Percentiles rank a stretch among this genome's conserved stretches.
Conservation (phyloP, 2,888 invertebrate species). For the Ctena decussata region DNA sequence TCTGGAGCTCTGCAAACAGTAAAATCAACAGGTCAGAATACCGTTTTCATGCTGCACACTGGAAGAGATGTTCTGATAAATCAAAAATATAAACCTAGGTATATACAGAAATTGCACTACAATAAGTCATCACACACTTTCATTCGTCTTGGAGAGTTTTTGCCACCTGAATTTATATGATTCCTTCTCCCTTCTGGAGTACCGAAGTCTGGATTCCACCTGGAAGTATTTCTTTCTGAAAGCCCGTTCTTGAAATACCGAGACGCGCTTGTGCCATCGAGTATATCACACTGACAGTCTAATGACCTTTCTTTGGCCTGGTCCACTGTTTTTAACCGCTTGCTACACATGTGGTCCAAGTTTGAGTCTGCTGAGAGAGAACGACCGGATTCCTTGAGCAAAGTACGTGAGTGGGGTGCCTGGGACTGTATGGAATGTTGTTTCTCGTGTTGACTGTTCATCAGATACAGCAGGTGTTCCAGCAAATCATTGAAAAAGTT, state of each 20-base stretch:
- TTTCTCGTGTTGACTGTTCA: slow-evolving; percentile 69
- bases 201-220: background rate
- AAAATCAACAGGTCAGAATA: background rate
- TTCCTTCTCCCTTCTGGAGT: slow-evolving; percentile 29
- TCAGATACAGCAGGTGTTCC: slow-evolving; percentile 71
- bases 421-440: slow-evolving; percentile 49
- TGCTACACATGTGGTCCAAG: slow-evolving; percentile 60
- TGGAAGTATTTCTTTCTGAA: slow-evolving; percentile 13
- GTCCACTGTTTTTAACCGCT: slow-evolving; percentile 65
- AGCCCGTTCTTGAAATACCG: background rate
- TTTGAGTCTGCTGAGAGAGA: slow-evolving; percentile 57
- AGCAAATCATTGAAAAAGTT: slow-evolving; percentile 76
- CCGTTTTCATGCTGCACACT: background rate
- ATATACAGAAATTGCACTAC: background rate
- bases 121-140: slow-evolving; percentile 18
- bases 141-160: slow-evolving; percentile 31
- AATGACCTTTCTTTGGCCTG: slow-evolving; percentile 33
- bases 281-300: slow-evolving; percentile 41
- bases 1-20: no score
- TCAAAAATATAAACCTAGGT: slow-evolving; percentile 6
- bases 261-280: background rate
- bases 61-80: background rate
- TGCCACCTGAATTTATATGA: slow-evolving; percentile 55
- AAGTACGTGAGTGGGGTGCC: slow-evolving; percentile 35
- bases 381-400: slow-evolving; percentile 55